phyloP scores from a whole-genome alignment of 2,113 vertebrate genomes.

The Scomber colias region DNA sequence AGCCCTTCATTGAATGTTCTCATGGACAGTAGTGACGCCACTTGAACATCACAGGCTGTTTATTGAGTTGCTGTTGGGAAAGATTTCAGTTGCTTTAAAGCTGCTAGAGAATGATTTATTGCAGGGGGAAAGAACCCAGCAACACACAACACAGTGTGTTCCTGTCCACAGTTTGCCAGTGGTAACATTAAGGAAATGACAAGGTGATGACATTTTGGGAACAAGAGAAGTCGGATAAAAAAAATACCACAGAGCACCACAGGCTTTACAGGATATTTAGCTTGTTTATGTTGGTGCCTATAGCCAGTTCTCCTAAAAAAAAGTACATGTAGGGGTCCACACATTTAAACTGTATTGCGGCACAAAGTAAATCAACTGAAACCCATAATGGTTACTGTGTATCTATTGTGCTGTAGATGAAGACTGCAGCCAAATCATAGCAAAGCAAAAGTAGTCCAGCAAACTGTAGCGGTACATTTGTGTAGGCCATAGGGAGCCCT shows the following conservation, averaged over 20 bases:
- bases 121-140: neutral
- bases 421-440: neutral
- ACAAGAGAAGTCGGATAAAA: neutral
- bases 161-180: neutral
- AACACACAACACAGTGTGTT: neutral
- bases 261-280: neutral
- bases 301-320: neutral
- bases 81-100: neutral
- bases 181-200: conserved; percentile 8
- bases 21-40: neutral
- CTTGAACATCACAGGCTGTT: neutral
- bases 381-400: too few relatives aligned
- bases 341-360: neutral
- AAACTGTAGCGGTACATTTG: neutral
- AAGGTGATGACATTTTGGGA: conserved; percentile 22
- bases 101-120: neutral
- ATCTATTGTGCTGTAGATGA: neutral
- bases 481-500: conserved; percentile 11
- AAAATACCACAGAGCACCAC: neutral
- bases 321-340: neutral
- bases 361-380: neutral
- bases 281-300: neutral
- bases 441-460: too few relatives aligned
- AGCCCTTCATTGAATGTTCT: neutral
- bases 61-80: neutral